These are phyloP conservation scores for Epinotia ramella DNA, from an alignment of 2,888 invertebrate genomes.

Conservation along the genomic window DNA sequence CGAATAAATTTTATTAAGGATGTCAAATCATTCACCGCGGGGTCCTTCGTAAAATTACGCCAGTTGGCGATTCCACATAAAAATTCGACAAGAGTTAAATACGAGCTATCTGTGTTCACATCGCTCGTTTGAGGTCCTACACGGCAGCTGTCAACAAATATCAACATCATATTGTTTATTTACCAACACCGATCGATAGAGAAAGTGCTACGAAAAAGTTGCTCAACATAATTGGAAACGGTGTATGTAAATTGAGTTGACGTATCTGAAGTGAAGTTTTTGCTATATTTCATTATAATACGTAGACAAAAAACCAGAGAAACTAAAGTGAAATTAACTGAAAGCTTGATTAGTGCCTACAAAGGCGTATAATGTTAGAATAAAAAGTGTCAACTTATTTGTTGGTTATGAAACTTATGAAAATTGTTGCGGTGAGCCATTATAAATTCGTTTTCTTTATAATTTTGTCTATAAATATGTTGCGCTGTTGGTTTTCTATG, in stretches of 20 bases:
- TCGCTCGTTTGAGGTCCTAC: slow-evolving; percentile 1
- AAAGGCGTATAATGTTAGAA: slow-evolving; percentile 27
- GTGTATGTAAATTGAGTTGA: slow-evolving; percentile 39
- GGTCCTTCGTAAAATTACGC: no score
- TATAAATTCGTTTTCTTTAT: no score
- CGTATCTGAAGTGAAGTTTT: slow-evolving; percentile 35
- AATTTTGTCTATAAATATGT: no score
- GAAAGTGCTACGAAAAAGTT: slow-evolving; percentile 39
- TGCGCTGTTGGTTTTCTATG: no score
- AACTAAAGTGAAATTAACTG: slow-evolving; percentile 43
- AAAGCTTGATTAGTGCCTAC: slow-evolving; percentile 35
- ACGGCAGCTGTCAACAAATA: slow-evolving; percentile 22
- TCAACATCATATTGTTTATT: slow-evolving; percentile 27
- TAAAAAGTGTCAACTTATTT: slow-evolving; percentile 26
- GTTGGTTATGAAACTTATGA: slow-evolving; percentile 17
- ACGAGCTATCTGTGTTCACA: neutral
- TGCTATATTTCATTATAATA: slow-evolving; percentile 35
- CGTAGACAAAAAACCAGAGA: slow-evolving; percentile 39
- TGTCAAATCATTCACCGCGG: no score
- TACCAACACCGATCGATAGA: slow-evolving; percentile 19
- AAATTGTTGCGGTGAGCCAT: slow-evolving; percentile 11
- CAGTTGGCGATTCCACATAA: neutral
- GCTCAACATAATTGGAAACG: slow-evolving; percentile 42
- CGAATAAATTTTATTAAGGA: no score
- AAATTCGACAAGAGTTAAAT: neutral